A percentile compares a stretch with the other conserved stretches of the same genome.
These are phyloP conservation scores for Drosophila stalkeri DNA, from an alignment of 2,888 invertebrate genomes.

Conservation along the genomic window DNA sequence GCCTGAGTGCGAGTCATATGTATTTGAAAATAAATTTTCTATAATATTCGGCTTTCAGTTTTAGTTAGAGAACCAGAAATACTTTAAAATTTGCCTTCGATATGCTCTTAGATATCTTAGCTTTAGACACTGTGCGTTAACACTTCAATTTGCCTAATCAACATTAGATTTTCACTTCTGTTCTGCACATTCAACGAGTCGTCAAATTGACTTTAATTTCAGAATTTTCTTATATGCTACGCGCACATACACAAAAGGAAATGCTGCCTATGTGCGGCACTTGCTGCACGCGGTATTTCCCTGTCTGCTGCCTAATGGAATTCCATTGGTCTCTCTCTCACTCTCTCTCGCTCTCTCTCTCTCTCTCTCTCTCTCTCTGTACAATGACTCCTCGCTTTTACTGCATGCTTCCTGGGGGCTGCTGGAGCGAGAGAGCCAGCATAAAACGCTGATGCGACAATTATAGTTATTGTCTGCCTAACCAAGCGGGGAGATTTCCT, in stretches of 20 bases:
- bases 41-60: neutral
- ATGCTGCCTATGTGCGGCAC: constrained; percentile 50
- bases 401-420: constrained; percentile 59
- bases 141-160: constrained; percentile 70
- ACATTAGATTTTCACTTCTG: constrained; percentile 60
- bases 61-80: neutral
- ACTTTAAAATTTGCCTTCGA: constrained; percentile 3
- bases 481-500: constrained; percentile 41
- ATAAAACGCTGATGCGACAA: constrained; percentile 76
- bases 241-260: constrained; percentile 30
- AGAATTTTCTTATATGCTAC: constrained; percentile 64
- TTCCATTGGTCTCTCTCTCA: constrained; percentile 31
- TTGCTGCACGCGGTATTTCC: constrained; percentile 39
- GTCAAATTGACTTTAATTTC: constrained; percentile 73
- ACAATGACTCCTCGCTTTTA: constrained; percentile 64
- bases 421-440: constrained; percentile 21
- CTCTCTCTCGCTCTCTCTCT: neutral
- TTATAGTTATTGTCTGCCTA: constrained; percentile 79
- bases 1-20: neutral
- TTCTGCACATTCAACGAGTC: constrained; percentile 47
- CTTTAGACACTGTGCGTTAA: constrained; percentile 36
- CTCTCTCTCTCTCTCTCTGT: neutral
- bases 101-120: neutral
- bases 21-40: neutral
- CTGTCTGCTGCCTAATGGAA: constrained; percentile 54